These are phyloP conservation scores for Ailuropoda melanoleuca DNA, from an alignment of 2,113 vertebrate species.

Conservation along the genomic window DNA sequence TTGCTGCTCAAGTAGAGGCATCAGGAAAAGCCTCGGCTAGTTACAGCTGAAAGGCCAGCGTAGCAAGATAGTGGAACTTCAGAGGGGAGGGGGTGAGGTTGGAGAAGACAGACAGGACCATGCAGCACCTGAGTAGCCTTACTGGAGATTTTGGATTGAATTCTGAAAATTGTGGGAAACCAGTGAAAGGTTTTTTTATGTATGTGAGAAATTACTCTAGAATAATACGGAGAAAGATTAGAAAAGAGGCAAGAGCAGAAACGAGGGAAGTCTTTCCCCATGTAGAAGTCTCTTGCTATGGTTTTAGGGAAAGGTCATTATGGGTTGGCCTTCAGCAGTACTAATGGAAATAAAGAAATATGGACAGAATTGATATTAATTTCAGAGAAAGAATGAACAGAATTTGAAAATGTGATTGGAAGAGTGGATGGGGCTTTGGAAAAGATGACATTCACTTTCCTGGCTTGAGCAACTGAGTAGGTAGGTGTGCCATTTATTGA, in stretches of 20 bases:
- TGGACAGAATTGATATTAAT: not conserved
- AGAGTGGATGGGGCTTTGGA: not conserved
- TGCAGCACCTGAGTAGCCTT: not conserved
- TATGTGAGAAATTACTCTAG: not conserved
- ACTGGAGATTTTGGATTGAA: not conserved
- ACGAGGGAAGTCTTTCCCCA: not conserved
- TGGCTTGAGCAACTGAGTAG: not conserved
- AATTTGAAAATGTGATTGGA: not conserved
- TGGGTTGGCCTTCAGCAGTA: not conserved
- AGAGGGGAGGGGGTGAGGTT: not conserved
- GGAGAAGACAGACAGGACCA: not conserved
- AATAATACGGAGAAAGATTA: not conserved
- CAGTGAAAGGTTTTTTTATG: not conserved
- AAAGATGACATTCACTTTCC: not conserved
- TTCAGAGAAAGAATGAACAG: not conserved
- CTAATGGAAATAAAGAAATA: not conserved
- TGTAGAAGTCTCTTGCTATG: not conserved
- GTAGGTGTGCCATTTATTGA: not conserved
- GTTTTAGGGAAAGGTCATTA: not conserved
- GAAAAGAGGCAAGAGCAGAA: not conserved
- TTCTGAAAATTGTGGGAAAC: slow-evolving; percentile 3
- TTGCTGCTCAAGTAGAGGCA: not conserved
- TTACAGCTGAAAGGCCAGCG: not conserved
- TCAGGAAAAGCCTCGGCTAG: not conserved
- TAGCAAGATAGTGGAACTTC: not conserved